Base-by-base conservation (phyloP, 2,888 invertebrate genomes). In the Nineta flava region DNA sequence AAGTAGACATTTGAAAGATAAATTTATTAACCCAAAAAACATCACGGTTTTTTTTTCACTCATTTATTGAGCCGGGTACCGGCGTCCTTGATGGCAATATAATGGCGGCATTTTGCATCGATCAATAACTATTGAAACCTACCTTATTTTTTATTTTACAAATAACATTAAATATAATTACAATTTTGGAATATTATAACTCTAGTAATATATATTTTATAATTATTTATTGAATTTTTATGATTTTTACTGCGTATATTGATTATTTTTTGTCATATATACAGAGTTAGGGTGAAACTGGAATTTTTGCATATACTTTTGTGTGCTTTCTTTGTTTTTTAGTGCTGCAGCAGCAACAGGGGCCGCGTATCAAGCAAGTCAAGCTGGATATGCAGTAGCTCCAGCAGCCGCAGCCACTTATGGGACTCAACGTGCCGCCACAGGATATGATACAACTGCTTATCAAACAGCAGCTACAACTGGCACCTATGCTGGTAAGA, bases 371-470 rank as follows among this genome's bases (percentile, higher is more conserved):
- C 83, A 81, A 58, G 80, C 87, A 26, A 82, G 85, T 19, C 87
- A 87, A 65, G 79, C 87, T 48, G 86, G 87, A 56, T 88, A 87
- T 72, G 87, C 84, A 56, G 86, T 85, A 70, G 83, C 84, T 51
- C 81, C 85, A 54, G 82, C 85, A 19, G 83, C 87, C 41, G 87
- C 88, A 53, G 84, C 85, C 46, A 83, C 87, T 47, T 90, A 90
- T 68, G 82, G 84, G 54, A 84, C 90, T 43, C 88, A 88, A 62
- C 77, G 86, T 53, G 79, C 85, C 34, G 80, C 81, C 46, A 78
- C 85, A 48, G 85, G 84, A 51, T 86, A 87, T 73, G 86, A 87
- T 63, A 83, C 84, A 55, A 86, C 88, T 44, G 84, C 84, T 60
- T 87, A 87, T 60, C 84, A 87, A 51, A 84, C 81, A 54, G 81